Evolutionary conservation across 2,113 vertebrate species (phyloP).

Genomic region (Ochotona curzoniae): DNA sequence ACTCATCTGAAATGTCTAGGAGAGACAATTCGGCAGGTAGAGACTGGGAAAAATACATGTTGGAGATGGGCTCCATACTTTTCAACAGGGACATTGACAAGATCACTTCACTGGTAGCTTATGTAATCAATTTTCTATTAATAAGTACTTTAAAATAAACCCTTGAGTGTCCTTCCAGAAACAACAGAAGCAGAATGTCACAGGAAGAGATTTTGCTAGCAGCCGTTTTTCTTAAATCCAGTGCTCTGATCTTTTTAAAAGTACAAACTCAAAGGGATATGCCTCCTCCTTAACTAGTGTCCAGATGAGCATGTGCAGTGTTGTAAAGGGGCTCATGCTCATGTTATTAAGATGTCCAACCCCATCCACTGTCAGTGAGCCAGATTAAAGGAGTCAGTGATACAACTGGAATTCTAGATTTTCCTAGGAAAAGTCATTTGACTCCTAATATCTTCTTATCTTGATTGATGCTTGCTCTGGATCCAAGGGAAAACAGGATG

Average conservation of each 20-base stretch:
- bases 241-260: slow-evolving; percentile 10
- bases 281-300: background rate
- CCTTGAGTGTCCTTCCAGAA: background rate
- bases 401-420: background rate
- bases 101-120: too few species aligned
- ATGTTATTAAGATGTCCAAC: background rate
- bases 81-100: too few species aligned
- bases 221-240: background rate
- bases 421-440: slow-evolving; percentile 37
- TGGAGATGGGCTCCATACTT: too few species aligned
- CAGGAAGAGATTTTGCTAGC: background rate
- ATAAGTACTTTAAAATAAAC: background rate
- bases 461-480: background rate
- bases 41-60: too few species aligned
- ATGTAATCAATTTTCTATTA: too few species aligned
- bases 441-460: background rate
- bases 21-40: too few species aligned
- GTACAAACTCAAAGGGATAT: background rate
- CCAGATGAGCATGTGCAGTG: background rate
- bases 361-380: background rate
- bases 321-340: background rate
- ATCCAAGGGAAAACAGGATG: slow-evolving; percentile 9
- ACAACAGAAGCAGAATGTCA: background rate
- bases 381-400: background rate
- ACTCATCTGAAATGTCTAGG: too few species aligned